These are phyloP conservation scores for Hartigia nigra DNA, from an alignment of 2,888 invertebrate genomes.

Conservation along the genomic window DNA sequence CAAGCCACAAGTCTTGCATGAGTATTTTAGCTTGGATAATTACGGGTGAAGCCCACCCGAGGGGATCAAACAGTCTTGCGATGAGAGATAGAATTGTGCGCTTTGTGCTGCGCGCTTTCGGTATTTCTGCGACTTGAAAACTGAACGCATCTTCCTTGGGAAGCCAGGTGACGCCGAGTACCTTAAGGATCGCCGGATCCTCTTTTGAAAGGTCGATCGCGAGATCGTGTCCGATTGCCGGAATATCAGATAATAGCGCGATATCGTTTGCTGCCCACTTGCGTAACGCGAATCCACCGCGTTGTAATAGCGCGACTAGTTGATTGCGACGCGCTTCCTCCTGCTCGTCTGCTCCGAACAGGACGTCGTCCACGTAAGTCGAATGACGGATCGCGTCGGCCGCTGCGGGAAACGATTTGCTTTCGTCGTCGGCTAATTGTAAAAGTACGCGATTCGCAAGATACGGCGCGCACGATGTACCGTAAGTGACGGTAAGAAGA, in stretches of 20 bases:
- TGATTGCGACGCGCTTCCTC: constrained; percentile 1
- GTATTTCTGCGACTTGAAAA: too few relatives aligned
- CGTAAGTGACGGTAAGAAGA: constrained; percentile 26
- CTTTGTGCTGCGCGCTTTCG: constrained; percentile 23
- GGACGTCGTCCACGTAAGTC: constrained; percentile 16
- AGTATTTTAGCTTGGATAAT: constrained; percentile 29
- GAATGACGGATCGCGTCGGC: not conserved
- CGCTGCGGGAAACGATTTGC: constrained; percentile 8
- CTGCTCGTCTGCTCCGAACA: constrained; percentile 8
- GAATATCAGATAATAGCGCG: constrained; percentile 5
- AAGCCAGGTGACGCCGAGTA: too few relatives aligned
- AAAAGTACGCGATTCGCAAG: constrained; percentile 12
- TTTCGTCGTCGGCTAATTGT: constrained; percentile 20
- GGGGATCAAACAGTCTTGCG: constrained; percentile 29
- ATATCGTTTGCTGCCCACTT: constrained; percentile 18
- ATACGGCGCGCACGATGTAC: constrained; percentile 15
- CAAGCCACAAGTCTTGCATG: constrained; percentile 30
- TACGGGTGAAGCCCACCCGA: constrained; percentile 28
- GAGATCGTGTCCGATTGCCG: too few relatives aligned
- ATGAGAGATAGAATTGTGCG: constrained; percentile 22
- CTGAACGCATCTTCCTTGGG: too few relatives aligned
- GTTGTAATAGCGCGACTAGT: constrained; percentile 7
- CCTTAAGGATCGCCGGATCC: too few relatives aligned
- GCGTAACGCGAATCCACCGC: constrained; percentile 18
- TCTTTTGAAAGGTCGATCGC: too few relatives aligned